Evolutionary conservation across 2,797 vertebrate species (phyloP).

Genomic region (Tokudaia muenninki): DNA sequence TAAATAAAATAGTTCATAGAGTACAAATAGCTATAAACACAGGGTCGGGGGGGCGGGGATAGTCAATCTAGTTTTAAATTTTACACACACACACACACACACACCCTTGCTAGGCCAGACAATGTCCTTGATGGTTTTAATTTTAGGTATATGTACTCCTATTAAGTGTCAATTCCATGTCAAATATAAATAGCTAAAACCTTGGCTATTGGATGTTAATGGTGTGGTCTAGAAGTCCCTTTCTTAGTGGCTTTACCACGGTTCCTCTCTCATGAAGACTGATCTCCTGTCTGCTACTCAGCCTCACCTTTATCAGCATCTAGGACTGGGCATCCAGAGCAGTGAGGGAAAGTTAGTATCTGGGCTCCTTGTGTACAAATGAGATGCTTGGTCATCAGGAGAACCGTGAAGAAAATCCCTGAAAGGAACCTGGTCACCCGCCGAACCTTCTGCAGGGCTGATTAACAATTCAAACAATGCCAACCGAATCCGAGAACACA

Average conservation of each 20-base stretch:
- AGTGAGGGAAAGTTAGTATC: background rate
- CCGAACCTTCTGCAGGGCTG: background rate
- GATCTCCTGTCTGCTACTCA: background rate
- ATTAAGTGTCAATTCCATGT: background rate
- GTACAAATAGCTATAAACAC: background rate
- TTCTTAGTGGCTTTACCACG: background rate
- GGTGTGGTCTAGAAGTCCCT: background rate
- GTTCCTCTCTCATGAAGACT: background rate
- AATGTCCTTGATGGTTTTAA: background rate
- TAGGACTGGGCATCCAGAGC: background rate
- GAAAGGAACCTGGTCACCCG: background rate
- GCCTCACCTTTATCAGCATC: background rate
- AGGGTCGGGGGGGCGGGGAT: accelerated
- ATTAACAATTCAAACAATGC: background rate
- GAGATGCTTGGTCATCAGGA: background rate
- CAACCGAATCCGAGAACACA: too few species aligned
- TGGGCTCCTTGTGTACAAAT: background rate
- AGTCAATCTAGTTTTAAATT: background rate
- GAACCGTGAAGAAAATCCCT: background rate
- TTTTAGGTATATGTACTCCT: background rate
- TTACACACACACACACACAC: too few species aligned
- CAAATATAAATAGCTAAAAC: background rate
- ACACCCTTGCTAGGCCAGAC: background rate
- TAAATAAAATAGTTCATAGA: background rate
- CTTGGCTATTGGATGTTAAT: background rate